phyloP scores from a whole-genome alignment of 2,797 vertebrate species.

The Urophycis tenuis region DNA sequence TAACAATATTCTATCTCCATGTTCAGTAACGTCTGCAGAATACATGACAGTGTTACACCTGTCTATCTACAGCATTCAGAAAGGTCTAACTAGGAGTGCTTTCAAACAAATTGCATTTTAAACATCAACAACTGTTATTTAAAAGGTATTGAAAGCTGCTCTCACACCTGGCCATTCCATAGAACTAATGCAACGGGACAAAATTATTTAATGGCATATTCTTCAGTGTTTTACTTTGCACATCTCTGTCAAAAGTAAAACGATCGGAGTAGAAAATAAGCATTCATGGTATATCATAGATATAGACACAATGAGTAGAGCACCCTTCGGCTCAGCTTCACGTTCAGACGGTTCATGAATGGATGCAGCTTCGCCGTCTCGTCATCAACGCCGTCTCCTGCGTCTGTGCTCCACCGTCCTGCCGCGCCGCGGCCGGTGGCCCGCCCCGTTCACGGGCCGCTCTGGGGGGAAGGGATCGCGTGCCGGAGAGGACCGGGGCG shows the following conservation, averaged over 20 bases:
- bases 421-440: constrained; percentile 65
- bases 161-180: not conserved
- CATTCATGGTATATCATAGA: constrained; percentile 27
- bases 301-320: constrained; percentile 38
- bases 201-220: not conserved
- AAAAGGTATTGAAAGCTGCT: constrained; percentile 33
- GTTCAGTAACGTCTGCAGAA: constrained; percentile 55
- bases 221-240: not conserved
- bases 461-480: constrained; percentile 59
- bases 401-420: constrained; percentile 70
- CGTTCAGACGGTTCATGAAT: constrained; percentile 43
- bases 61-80: constrained; percentile 45
- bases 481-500: constrained; percentile 51
- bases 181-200: not conserved
- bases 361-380: constrained; percentile 22
- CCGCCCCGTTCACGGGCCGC: constrained; percentile 48
- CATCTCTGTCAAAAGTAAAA: not conserved
- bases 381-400: constrained; percentile 65
- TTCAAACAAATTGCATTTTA: constrained; percentile 46
- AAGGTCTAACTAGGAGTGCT: constrained; percentile 42
- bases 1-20: constrained; percentile 51
- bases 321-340: constrained; percentile 29
- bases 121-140: constrained; percentile 45
- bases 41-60: constrained; percentile 57
- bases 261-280: not conserved